Base-by-base conservation (phyloP, 2,888 invertebrate species). In the Phalera bucephala region DNA sequence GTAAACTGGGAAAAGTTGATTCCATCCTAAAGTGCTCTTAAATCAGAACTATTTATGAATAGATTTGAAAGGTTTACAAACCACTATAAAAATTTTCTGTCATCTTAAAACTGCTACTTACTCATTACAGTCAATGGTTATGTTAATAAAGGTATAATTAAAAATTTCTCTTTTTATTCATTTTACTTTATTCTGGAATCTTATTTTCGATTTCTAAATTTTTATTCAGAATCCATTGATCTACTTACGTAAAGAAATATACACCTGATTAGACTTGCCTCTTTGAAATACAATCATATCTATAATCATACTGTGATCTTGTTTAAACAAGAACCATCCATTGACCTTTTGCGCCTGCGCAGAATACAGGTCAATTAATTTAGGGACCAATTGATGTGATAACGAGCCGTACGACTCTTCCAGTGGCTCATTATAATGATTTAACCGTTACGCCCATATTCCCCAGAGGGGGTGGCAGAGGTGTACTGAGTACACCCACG, bases 21-120 rank as follows among this genome's bases (percentile, higher is more conserved):
- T 87, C 88, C 88, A 87, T 88, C 88, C 88, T 81, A 64, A 88
- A 88, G 88, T 88, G 88, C 88, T 88, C 88, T 88, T 88, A 86
- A 79, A 75, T 76, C 80, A 78, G 73, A 81, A 75, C 73, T 83
- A 80, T 81, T 72, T 80, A 79, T 73, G 68, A 52, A 73, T 81
- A 75, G 62, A 64, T 72, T 74, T 61, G 60, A 60, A 73, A 64
- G 60, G 69, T 75, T 72, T 64, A 56, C 52, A 69, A 56, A 51
- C 50, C 59, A 57, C 45, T 58, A 53, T 55, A 48, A 58, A 54
- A 51, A 51, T 13, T 14, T 13, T 61, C 68, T 66, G 56, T 67
- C 58, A 58, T 62, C 53, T 60, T 53, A 45, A 40, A 54, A 62
- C 71, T 72, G 74, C 72, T 76, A 69, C 63, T 74, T 72, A 66